These are phyloP conservation scores for Amphilophus citrinellus DNA, from an alignment of 2,113 vertebrate genomes.

Conservation along the genomic window DNA sequence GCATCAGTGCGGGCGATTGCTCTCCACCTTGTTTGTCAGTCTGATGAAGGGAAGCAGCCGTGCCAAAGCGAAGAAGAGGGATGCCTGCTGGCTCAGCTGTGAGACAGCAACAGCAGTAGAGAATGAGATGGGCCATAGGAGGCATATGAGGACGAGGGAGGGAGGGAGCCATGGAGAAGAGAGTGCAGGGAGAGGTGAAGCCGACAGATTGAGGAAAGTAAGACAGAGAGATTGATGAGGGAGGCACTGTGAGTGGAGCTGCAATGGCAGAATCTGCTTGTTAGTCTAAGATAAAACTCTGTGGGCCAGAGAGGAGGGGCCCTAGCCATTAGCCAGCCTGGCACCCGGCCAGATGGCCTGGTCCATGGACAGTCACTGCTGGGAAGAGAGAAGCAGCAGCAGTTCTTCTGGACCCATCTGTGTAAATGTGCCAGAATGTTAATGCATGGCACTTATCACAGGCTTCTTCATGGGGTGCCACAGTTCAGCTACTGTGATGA, in stretches of 20 bases:
- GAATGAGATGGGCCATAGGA: conserved; percentile 34
- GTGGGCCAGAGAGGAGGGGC: conserved; percentile 55
- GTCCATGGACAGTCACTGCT: conserved; percentile 38
- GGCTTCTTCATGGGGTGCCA: conserved; percentile 34
- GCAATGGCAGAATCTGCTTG: conserved; percentile 65
- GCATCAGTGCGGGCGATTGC: conserved; percentile 20
- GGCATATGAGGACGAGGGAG: conserved; percentile 52
- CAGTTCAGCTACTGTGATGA: conserved; percentile 19
- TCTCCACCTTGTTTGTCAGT: conserved; percentile 56
- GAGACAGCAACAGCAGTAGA: not conserved
- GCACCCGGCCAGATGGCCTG: conserved; percentile 59
- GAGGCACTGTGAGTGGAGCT: conserved; percentile 34
- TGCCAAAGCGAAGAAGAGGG: conserved; percentile 40
- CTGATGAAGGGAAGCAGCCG: conserved; percentile 46
- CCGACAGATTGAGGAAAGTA: conserved; percentile 34
- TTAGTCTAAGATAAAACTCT: conserved; percentile 72
- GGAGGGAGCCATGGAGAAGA: conserved; percentile 9
- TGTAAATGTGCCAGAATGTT: conserved; percentile 51
- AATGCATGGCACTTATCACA: conserved; percentile 46
- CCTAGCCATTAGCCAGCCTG: conserved; percentile 65
- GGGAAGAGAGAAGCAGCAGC: conserved; percentile 39
- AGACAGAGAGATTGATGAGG: conserved; percentile 63
- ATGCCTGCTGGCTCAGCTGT: conserved; percentile 47
- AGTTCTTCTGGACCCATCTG: conserved; percentile 47
- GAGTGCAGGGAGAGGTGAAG: conserved; percentile 39